Evolutionary conservation across 2,797 vertebrate genomes (phyloP), one percentile per base, ranked within the genome.

Genomic region (Lepus oiostolus): DNA sequence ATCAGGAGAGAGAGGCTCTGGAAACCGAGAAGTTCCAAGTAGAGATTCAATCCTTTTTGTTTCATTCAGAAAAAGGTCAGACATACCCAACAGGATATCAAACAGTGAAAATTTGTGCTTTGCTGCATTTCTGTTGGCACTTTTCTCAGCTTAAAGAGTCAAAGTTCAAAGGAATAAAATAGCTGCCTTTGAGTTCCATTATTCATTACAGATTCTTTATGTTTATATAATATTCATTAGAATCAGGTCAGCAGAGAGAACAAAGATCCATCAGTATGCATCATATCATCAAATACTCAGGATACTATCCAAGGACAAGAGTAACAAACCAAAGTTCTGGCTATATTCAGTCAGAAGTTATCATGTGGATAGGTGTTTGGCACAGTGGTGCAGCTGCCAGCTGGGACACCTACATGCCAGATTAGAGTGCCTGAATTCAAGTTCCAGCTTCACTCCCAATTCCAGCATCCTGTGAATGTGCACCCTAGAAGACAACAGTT

Each of bases 201-300:
- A 17, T 94, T 94, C 22, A 58, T 87, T 83, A 74, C 47, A 94
- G 75, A 83, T 83, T 87, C 26, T 74, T 77, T 79, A 92, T 80
- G 95, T 90, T 79, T 32, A 81, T 79, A 90, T 96, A 95, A 95
- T 96, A 92, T 65, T 90, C 83, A 88, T 7, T 88, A 47, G n/a
- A 85, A 4, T 8, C 11, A 82, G 47, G 52, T 87, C 47, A 72
- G 17, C 35, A 50, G 13, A 68, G 35, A 79, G 47, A 54, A 67
- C 74, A 83, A 35, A 91, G 68, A 32, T 38, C 71, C 93, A 75
- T 68, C 67, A 70, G 11, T 13, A 7, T 42, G 62, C 35, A 35
- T 86, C 28, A 32, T 26, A 63, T 71, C 80, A 50, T 71, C 14
- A 94, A 83, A 82, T 68, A 71, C 30, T 87, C 35, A 63, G 38